These are phyloP conservation scores for Dicrurus megarhynchus DNA, from an alignment of 2,113 vertebrate species.

Conservation along the genomic window DNA sequence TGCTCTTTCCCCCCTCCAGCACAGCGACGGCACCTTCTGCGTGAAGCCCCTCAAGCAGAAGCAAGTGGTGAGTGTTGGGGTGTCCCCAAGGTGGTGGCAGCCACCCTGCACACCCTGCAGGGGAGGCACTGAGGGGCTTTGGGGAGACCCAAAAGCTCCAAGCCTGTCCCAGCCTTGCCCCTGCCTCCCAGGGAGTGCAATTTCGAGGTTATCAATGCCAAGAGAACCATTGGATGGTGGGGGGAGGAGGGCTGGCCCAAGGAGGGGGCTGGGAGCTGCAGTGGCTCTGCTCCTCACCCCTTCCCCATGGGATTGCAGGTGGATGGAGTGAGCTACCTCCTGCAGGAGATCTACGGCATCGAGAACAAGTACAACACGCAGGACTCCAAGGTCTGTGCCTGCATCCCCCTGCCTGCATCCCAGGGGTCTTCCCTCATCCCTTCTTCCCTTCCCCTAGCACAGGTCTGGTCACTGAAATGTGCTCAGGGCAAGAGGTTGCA, in stretches of 20 bases:
- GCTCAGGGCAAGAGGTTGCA: neutral
- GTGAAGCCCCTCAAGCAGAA: slow-evolving; percentile 99
- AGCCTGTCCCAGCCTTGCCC: neutral
- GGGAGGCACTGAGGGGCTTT: neutral
- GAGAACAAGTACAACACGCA: slow-evolving; percentile 98
- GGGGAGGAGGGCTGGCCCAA: neutral
- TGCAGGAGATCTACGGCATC: slow-evolving; percentile 98
- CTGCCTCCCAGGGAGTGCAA: neutral
- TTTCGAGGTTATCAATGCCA: neutral
- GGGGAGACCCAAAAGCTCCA: neutral
- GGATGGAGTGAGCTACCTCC: slow-evolving; percentile 96
- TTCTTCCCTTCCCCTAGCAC: neutral
- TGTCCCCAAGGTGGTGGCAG: neutral
- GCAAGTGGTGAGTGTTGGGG: slow-evolving; percentile 85
- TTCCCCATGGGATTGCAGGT: slow-evolving; percentile 74
- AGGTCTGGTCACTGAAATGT: neutral
- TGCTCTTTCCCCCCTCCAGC: slow-evolving; percentile 71
- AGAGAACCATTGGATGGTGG: fast-evolving
- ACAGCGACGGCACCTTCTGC: slow-evolving; percentile 92
- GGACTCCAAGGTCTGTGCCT: slow-evolving; percentile 85
- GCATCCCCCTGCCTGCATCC: neutral
- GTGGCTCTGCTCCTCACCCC: neutral
- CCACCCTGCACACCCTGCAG: neutral
- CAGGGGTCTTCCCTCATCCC: fast-evolving
- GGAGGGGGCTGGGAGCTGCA: neutral